Conservation (phyloP, 2,113 vertebrate genomes). For the Forbesichthys papilliferus region DNA sequence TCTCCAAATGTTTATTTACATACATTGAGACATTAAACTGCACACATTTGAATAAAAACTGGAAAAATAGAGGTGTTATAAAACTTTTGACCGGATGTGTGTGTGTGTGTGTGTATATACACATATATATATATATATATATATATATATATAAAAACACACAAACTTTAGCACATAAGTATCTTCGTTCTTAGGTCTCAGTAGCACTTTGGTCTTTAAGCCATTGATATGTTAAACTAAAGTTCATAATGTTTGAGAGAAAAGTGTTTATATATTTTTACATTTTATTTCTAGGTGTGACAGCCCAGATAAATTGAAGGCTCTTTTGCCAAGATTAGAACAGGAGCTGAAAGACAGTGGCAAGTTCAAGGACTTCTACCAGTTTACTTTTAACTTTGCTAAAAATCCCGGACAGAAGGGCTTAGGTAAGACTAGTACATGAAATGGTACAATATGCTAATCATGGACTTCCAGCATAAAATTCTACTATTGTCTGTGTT, state of each 20-base stretch:
- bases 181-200: slow-evolving; percentile 51
- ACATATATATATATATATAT: no score
- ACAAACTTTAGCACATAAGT: slow-evolving; percentile 10
- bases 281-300: slow-evolving; percentile 82
- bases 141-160: no score
- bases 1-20: no score
- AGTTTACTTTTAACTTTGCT: slow-evolving; percentile 96
- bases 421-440: slow-evolving; percentile 79
- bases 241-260: no score
- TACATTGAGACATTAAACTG: no score
- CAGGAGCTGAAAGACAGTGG: slow-evolving; percentile 90
- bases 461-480: neutral
- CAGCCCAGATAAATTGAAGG: slow-evolving; percentile 88
- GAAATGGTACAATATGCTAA: neutral
- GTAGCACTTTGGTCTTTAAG: slow-evolving; percentile 34
- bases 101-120: no score
- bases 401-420: slow-evolving; percentile 96
- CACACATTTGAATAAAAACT: no score
- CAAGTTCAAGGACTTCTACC: slow-evolving; percentile 97
- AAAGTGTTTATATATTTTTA: neutral
- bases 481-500: slow-evolving; percentile 31
- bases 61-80: no score
- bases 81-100: no score
- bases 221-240: no score
- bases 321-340: slow-evolving; percentile 88